Base-by-base conservation (phyloP, 2,888 invertebrate species). In the Chironomus tentans region DNA sequence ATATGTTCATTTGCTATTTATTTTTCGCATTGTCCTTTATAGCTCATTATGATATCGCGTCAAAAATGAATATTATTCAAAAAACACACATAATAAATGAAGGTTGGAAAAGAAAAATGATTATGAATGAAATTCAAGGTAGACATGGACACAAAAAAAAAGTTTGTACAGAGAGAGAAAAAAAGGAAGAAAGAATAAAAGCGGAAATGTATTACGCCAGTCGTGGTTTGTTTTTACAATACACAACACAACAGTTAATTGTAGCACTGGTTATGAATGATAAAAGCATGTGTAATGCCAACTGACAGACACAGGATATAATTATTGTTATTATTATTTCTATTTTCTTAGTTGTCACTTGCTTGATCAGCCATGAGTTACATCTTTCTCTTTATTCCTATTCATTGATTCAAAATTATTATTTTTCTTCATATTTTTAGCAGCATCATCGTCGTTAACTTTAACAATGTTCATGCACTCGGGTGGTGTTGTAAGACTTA, bases 271-370 rank as follows among this genome's bases (percentile, higher is more conserved):
- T 13, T 24, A 21, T 22, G 65, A 15, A 65, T 65, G 56, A 56
- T 56, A 56, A 56, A 56, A 56, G 13, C 65, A 65, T 24, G 24
- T 65, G 24, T 24, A 65, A 65, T 56, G 56, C 56, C 65, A 65
- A 65, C 65, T 65, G 65, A 65, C 65, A 65, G 65, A 65, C 15
- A 56, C 65, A 65, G 65, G 65, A 65, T 65, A 65, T 65, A 65
- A 65, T 65, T 65, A 24, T 65, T n/a, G n/a, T n/a, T 65, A 22
- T 65, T 65, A 50, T 50, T 50, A 50, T 50, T 50, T 50, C 15
- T 50, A 13, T 50, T 50, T 15, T 65, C 13, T 65, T 22, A 65
- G 65, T 65, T 65, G 65, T 65, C 65, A 65, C 65, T 65, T 65
- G 65, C 65, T 65, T 65, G 65, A 65, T 65, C 65, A 65, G 65